Evolutionary conservation across 2,888 invertebrate genomes (phyloP), one percentile per base, ranked within the genome.

Genomic region (Eilema sororculum): DNA sequence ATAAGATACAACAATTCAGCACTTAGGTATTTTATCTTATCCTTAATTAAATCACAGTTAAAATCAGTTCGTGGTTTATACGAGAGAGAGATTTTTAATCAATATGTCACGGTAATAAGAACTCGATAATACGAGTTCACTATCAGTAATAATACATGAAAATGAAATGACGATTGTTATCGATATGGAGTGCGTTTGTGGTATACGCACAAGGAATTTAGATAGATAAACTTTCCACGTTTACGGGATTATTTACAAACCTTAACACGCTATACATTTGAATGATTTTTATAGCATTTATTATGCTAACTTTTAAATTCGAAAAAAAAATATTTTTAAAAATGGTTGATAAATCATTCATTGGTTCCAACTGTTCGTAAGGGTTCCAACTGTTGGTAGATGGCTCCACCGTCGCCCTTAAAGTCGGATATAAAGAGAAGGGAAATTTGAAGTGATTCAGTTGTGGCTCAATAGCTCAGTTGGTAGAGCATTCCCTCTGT

Each of bases 41-140:
- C 62, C 62, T 16, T 63, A 22, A 37, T 63, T 37, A 41, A 63
- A 63, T 63, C 37, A 41, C 16, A 63, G 60, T 37, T 33, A 60
- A 60, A 28, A 33, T 60, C 60, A 60, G 33, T 28, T 58, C 16
- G 22, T 59, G 37, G 37, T 56, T 67, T 46, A n/a, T 52, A 52
- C 6, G 8, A 2, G 22, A 30, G 22, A 30, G 60, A 59, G 16
- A 56, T 66, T 78, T 70, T 67, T 37, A 61, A 67, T 66, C 52
- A 60, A 13, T 58, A 10, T 71, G 65, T 67, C 16, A 68, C 6
- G 62, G 59, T 72, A 62, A 72, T 76, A 57, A 13, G 33, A 67
- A 69, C 24, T 52, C 57, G 74, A 74, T 79, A 71, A 62, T 37
- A 65, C 24, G 46, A 75, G 66, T 72, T 58, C 30, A 57, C 30